Conservation (phyloP, 1,140 invertebrate species). For the Eriosoma lanigerum region DNA sequence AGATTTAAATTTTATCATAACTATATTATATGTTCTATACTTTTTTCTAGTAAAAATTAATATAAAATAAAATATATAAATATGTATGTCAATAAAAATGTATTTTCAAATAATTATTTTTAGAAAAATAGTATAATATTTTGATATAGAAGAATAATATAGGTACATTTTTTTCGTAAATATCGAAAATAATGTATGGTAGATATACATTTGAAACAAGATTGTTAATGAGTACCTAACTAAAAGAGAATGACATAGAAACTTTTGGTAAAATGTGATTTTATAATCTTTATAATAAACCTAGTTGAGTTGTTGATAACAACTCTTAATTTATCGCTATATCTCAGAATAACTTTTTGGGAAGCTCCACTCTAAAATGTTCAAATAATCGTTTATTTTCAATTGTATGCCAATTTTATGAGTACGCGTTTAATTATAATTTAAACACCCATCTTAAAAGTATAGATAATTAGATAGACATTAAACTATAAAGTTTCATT, state of each 20-base stretch:
- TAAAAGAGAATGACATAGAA: background rate
- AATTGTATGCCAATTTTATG: background rate
- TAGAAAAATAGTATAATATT: background rate
- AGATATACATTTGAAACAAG: constrained; percentile 9
- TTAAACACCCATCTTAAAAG: no score
- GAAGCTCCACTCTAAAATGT: constrained; percentile 1
- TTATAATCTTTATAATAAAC: background rate
- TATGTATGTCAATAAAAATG: background rate
- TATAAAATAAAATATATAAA: no score
- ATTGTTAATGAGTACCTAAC: background rate
- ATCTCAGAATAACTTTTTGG: constrained; percentile 8
- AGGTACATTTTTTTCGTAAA: background rate
- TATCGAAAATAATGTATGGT: background rate
- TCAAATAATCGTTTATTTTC: constrained; percentile 4
- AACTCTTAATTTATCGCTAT: background rate
- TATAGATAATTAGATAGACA: no score
- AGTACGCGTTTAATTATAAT: no score
- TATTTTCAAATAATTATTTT: background rate
- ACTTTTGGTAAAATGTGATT: background rate
- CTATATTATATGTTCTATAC: no score
- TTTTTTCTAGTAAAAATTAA: no score
- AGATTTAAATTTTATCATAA: no score
- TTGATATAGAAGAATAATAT: background rate
- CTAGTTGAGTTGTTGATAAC: no score
- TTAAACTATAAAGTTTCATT: no score